Evolutionary conservation across 2,113 vertebrate species (phyloP).

Genomic region (Candoia aspera): DNA sequence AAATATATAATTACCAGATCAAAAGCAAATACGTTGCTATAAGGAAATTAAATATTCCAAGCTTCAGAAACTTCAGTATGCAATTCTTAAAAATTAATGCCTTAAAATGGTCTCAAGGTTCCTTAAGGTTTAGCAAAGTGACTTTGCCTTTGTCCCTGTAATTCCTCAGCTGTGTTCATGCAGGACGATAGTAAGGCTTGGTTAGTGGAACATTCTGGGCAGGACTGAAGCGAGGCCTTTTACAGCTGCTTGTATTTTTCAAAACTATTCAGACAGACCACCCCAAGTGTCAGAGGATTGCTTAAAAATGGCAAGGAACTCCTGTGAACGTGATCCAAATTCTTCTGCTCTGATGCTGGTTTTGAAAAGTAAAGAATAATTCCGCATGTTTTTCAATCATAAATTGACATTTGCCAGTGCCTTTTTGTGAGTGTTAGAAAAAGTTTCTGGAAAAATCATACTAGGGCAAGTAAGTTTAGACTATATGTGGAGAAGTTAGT

Average conservation of each 20-base stretch:
- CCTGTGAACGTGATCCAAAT: neutral
- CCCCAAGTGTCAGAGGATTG: neutral
- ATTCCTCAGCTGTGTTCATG: neutral
- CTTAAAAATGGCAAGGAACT: neutral
- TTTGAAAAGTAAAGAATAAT: neutral
- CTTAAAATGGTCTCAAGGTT: neutral
- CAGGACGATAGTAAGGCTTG: neutral
- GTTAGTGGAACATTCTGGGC: neutral
- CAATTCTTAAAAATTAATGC: neutral
- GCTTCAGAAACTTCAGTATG: neutral
- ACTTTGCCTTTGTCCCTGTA: slow-evolving; percentile 4
- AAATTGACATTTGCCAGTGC: neutral
- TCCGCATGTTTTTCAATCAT: neutral
- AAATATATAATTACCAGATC: neutral
- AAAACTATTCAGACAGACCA: neutral
- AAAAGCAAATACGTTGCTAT: neutral
- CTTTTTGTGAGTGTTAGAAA: neutral
- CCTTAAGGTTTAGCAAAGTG: neutral
- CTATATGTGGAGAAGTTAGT: neutral
- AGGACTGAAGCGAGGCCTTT: neutral
- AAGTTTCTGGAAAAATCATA: neutral
- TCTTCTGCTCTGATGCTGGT: neutral
- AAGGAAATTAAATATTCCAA: neutral
- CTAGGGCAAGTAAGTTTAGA: neutral
- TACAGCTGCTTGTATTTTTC: neutral